Conservation (phyloP, 2,113 vertebrate genomes). For the Talpa occidentalis region DNA sequence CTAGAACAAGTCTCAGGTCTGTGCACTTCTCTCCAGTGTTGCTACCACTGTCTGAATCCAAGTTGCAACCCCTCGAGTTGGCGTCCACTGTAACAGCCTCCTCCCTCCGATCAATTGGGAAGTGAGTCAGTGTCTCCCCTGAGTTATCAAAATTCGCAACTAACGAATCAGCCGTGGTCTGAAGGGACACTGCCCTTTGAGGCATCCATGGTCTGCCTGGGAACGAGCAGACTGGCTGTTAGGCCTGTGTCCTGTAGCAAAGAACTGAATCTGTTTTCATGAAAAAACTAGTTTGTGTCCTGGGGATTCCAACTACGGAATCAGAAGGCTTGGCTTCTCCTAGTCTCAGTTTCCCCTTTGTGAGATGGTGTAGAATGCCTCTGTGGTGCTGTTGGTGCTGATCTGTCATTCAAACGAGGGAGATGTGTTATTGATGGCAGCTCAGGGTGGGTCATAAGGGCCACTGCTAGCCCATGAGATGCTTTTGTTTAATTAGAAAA, state of each 20-base stretch:
- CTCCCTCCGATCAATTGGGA: not conserved
- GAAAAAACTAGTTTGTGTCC: not conserved
- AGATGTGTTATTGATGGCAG: not conserved
- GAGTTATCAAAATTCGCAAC: not conserved
- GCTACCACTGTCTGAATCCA: not conserved
- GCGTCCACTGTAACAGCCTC: not conserved
- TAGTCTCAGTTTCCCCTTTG: not conserved
- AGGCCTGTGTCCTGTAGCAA: not conserved
- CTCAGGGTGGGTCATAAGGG: not conserved
- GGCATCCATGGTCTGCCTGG: not conserved
- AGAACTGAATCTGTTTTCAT: not conserved
- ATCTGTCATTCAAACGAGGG: not conserved
- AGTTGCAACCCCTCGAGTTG: not conserved
- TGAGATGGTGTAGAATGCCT: not conserved
- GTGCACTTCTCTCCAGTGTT: not conserved
- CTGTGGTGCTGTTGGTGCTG: not conserved
- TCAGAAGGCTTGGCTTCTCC: not conserved
- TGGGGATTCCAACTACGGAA: not conserved
- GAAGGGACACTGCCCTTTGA: not conserved
- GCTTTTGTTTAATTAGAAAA: constrained; percentile 19
- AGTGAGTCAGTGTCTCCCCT: not conserved
- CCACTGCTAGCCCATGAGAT: not conserved
- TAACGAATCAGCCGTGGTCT: not conserved
- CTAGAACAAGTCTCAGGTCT: not conserved
- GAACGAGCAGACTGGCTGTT: not conserved